Base-by-base conservation (phyloP, 2,888 invertebrate genomes). In the Epsilonema sp. region DNA sequence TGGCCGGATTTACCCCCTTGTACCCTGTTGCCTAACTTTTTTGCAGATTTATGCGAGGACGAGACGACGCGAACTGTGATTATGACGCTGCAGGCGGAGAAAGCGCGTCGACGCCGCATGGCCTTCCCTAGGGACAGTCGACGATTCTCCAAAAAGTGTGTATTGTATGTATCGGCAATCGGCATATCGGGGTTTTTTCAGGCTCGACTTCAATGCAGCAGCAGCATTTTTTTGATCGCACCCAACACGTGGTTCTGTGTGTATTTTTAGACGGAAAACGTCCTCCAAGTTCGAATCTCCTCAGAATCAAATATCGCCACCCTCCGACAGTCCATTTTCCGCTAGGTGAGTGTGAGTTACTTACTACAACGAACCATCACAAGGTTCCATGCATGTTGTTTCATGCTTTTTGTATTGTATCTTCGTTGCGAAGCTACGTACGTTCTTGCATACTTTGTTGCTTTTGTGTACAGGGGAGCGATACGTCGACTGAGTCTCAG, bases 231-330 rank as follows among this genome's bases (percentile, higher is more conserved):
- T n/a, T n/a, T n/a, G n/a, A n/a, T n/a, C n/a, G n/a, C n/a, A n/a
- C n/a, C n/a, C n/a, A n/a, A n/a, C n/a, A n/a, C n/a, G n/a, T n/a
- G n/a, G n/a, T n/a, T n/a, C n/a, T n/a, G n/a, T n/a, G n/a, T n/a
- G n/a, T n/a, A n/a, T n/a, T n/a, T n/a, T n/a, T n/a, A 48, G 45
- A 36, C 36, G 26, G 23, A 49, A 49, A 42, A 37, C 51, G 16
- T 37, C 49, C 13, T 49, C 48, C 54, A 64, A 63, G 58, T 63
- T 60, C 53, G 63, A 63, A 44, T 62, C 62, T 2, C 61, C 62
- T 4, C 59, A 60, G 41, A 57, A 58, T 47, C 48, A 51, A 46
- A 8, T n/a, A n/a, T n/a, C n/a, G n/a, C 22, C 51, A 45, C 44
- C 49, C 43, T 31, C 53, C 26, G 60, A 60, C 47, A 60, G 60